These are phyloP conservation scores for Hedya salicella DNA, from an alignment of 2,888 invertebrate genomes.

Conservation along the genomic window DNA sequence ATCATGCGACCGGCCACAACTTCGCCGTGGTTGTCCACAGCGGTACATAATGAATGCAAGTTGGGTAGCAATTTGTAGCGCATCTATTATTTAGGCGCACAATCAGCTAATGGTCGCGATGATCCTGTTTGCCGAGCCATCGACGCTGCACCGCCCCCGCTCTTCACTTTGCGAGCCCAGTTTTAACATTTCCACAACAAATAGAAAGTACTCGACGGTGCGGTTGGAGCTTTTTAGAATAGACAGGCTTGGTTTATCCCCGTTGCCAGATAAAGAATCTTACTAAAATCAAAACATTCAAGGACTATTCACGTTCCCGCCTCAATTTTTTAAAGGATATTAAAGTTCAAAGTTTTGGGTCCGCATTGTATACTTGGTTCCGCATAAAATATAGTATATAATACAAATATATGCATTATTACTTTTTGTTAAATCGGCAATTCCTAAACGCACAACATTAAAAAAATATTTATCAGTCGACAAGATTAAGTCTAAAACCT, in stretches of 20 bases:
- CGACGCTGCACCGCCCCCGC: slow-evolving; percentile 50
- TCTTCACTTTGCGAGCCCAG: slow-evolving; percentile 43
- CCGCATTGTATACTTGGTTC: too few species aligned
- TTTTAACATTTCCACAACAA: slow-evolving; percentile 32
- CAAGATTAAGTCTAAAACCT: too few species aligned
- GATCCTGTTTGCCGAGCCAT: slow-evolving; percentile 70
- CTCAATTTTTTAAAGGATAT: too few species aligned
- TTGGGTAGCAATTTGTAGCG: slow-evolving; percentile 12
- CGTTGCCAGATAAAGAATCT: neutral
- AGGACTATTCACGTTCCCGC: too few species aligned
- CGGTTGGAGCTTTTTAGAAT: neutral
- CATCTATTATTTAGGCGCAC: slow-evolving; percentile 42
- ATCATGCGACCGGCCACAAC: neutral
- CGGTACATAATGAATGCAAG: slow-evolving; percentile 25
- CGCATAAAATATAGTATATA: too few species aligned
- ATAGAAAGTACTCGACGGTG: slow-evolving; percentile 13
- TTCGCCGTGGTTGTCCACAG: neutral
- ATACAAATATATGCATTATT: too few species aligned
- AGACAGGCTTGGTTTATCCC: neutral
- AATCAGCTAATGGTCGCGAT: slow-evolving; percentile 73
- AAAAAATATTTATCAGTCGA: too few species aligned
- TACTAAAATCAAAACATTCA: neutral
- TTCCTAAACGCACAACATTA: too few species aligned
- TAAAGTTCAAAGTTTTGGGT: too few species aligned
- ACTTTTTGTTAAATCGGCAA: too few species aligned